Evolutionary conservation across 2,888 invertebrate genomes (phyloP), one percentile per base, ranked within the genome.

Genomic region (Caenorhabditis sp.): DNA sequence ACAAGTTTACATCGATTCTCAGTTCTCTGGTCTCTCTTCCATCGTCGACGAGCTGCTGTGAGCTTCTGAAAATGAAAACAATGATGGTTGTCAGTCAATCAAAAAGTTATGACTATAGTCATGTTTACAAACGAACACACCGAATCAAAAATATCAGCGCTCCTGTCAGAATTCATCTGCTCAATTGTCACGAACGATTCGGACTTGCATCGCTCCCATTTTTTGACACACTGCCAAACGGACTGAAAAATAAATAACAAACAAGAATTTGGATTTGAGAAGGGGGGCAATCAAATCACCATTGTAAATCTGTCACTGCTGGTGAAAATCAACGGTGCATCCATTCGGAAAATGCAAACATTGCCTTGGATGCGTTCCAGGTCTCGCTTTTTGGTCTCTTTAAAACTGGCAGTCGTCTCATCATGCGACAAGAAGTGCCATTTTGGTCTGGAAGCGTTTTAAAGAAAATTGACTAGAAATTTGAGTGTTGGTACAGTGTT

Each of bases 311-410:
- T 85, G 60, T 89, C 89, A 8, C 88, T 87, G 76, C 88, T 88
- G 8, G 89, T 90, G 80, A 90, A 90, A 28, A 90, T 89, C 37
- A 90, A 82, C 26, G 90, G 90, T 18, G 88, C 89, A 76, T 90
- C 90, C 83, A 91, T 89, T 24, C 90, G 86, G 70, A 90, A 86
- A 28, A 90, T 85, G 71, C 90, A 91, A 61, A 88, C 89, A 26
- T 87, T 87, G 40, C 87, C 88, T 53, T 85, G 86, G 32, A 90
- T 85, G 24, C 84, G 76, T 65, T 85, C 87, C 37, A 90, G 58
- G 22, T 89, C 82, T 15, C 82, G 76, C 32, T 80, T 82, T 53
- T 85, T 83, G 1, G 84, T 84, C 67, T 88, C 89, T 24, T 86
- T 83, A 65, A 68, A 90, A 15, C 51, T 71, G 28, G 82, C 87